These are phyloP conservation scores for Brachyhypopomus gauderio DNA, from an alignment of 2,113 vertebrate genomes.

Conservation along the genomic window DNA sequence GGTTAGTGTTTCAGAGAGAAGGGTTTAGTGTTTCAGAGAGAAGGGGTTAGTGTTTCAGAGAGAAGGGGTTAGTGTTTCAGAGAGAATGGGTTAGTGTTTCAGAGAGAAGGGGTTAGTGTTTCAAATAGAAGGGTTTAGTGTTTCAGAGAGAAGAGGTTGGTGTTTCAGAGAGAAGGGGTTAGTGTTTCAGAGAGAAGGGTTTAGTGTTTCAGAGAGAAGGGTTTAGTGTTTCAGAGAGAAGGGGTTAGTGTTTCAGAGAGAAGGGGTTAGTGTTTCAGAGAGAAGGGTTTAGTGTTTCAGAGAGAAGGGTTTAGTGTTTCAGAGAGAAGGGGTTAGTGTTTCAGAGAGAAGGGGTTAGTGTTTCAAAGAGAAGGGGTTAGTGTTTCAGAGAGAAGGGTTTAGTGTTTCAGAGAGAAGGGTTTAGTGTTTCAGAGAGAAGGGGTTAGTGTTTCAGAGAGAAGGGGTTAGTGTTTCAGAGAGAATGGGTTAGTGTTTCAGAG, in stretches of 20 bases:
- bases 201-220: slow-evolving; percentile 8
- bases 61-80: slow-evolving; percentile 19
- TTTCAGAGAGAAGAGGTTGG: slow-evolving; percentile 4
- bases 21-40: slow-evolving; percentile 16
- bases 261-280: slow-evolving; percentile 22
- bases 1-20: slow-evolving; percentile 9
- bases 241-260: slow-evolving; percentile 14
- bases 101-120: slow-evolving; percentile 16
- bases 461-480: slow-evolving; percentile 14
- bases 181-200: slow-evolving; percentile 12
- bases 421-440: slow-evolving; percentile 8
- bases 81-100: slow-evolving; percentile 16
- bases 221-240: slow-evolving; percentile 19
- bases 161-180: slow-evolving; percentile 15
- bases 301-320: slow-evolving; percentile 20
- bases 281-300: slow-evolving; percentile 21
- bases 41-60: slow-evolving; percentile 22
- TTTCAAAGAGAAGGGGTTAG: slow-evolving; percentile 19
- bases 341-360: slow-evolving; percentile 15
- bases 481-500: slow-evolving; percentile 20
- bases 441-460: slow-evolving; percentile 17
- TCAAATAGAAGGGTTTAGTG: slow-evolving; percentile 14
- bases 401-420: slow-evolving; percentile 12
- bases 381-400: slow-evolving; percentile 17
- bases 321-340: slow-evolving; percentile 16